Evolutionary conservation across 2,113 vertebrate genomes (phyloP).

Genomic region (Ia io): DNA sequence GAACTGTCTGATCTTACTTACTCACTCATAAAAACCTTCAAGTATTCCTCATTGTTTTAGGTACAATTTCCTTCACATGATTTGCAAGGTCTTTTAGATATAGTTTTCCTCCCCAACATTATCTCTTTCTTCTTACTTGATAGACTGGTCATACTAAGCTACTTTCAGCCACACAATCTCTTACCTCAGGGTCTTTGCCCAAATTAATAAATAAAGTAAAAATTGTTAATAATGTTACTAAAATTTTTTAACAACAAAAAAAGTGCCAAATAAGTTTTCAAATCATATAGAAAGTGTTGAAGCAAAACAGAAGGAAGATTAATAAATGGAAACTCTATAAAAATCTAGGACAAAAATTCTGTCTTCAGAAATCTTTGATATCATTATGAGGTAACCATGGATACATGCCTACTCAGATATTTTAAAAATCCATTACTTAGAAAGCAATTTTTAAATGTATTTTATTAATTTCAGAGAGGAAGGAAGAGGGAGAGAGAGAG

Average conservation of each 20-base stretch:
- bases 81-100: background rate
- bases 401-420: background rate
- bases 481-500: too few species aligned
- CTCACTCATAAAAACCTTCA: background rate
- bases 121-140: background rate
- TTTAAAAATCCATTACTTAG: slow-evolving; percentile 16
- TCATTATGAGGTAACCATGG: background rate
- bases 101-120: background rate
- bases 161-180: background rate
- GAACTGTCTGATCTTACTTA: background rate
- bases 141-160: background rate
- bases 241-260: background rate
- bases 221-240: background rate
- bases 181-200: background rate
- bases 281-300: background rate
- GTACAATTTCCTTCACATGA: background rate
- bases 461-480: too few species aligned
- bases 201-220: background rate
- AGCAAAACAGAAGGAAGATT: slow-evolving; percentile 18
- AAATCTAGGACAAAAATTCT: slow-evolving; percentile 27
- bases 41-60: background rate
- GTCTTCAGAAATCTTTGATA: slow-evolving; percentile 37
- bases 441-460: background rate
- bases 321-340: slow-evolving; percentile 48
- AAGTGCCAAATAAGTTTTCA: background rate